Base-by-base conservation (phyloP, 2,888 invertebrate genomes). In the Drosophila leonis region DNA sequence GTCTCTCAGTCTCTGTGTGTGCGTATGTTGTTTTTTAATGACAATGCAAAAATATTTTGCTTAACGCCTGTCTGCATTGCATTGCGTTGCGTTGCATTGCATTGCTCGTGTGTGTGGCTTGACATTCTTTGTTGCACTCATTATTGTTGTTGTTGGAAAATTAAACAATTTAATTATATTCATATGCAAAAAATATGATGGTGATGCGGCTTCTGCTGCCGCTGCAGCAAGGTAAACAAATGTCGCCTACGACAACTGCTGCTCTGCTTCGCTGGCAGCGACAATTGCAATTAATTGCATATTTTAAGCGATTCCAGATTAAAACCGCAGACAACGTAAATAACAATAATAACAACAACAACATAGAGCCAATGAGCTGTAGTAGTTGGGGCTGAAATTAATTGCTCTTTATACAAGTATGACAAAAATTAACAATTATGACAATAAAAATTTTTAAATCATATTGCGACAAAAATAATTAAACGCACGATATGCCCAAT, bases 261-360 rank as follows among this genome's bases (percentile, higher is more conserved):
- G 39, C 39, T 20, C 39, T 20, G 37, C 35, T 15, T 37, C 24
- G 35, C 24, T 39, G 52, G 27, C 54, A 60, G 81, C 70, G 82
- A 83, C 82, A 83, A 82, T 81, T 83, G 81, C 82, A 83, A 82
- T 82, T 82, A 82, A 83, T 82, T 82, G 83, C 82, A 81, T 83
- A 83, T 83, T 82, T 82, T 65, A 79, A 79, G 72, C 79, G 75
- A 60, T 67, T 75, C 63, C 55, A 70, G 79, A 75, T 79, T 79
- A 79, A 75, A 79, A 70, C 75, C 78, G 70, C 78, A 79, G 78
- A 75, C 79, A 75, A 75, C 72, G 75, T 66, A 72, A 78, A 78
- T 56, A 78, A 72, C 51, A 78, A 70, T 62, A 78, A 59, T 41
- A 57, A 27, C 20, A 41, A 64, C 20, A 10, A 41, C 56, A 48